Base-by-base conservation (phyloP, 1,140 invertebrate species). In the Hylaeus anthracinus region DNA sequence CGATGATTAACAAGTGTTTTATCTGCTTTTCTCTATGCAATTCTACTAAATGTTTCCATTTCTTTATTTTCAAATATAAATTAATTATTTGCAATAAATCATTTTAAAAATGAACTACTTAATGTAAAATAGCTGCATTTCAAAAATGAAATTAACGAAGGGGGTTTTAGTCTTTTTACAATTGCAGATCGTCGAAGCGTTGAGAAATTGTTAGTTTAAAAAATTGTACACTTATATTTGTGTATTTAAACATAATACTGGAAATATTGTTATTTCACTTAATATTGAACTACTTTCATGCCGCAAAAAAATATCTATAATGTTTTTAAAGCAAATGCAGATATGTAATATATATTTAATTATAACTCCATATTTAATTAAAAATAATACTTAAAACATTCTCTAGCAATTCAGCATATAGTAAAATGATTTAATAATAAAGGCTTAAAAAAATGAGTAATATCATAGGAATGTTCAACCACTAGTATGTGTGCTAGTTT, bases 131-230 rank as follows among this genome's bases (percentile, higher is more conserved):
- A 56, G 41, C 60, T 79, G 26, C 43, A 37, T 15, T 64, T 5
- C 51, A 48, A 79, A 79, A 64, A 41, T 43, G 58, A 73, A 56
- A 66, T 56, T 64, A n/a, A 37, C 0, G 26, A 26, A 26, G 26
- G 26, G 26, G 26, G 26, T 26, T 26, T 26, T 26, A 26, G 26
- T 26, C 26, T 43, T 55, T 66, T 41, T 5, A 14, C 10, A 73
- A 73, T 45, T 65, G 37, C 0, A 65, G 60, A 58, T 39, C 53
- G 51, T 73, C 77, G 61, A 61, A 79, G 70, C 43, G 77, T 48
- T 79, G 70, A 79, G 6, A 79, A 79, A 79, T 65, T 56, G 39
- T 48, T 66, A 41, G 5, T 41, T 65, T n/a, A 48, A 45, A 56
- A 48, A 8, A 14, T 43, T 61, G 4, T 37, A 53, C 37, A 14